phyloP scores from a whole-genome alignment of 2,113 vertebrate genomes.

The Paramormyrops kingsleyae region DNA sequence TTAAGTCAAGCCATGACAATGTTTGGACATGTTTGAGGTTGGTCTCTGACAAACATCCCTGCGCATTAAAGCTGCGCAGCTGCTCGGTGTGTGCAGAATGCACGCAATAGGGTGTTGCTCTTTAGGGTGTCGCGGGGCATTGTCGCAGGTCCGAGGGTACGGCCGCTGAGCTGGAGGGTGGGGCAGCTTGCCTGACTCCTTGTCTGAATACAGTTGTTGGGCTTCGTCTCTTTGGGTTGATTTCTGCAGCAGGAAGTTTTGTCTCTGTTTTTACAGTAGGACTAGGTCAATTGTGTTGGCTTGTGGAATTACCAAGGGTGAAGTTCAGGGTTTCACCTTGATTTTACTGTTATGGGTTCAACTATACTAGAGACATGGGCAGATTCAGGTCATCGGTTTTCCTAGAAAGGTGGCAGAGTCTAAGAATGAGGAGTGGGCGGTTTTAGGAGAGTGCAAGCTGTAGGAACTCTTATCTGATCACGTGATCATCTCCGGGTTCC shows the following conservation, averaged over 20 bases:
- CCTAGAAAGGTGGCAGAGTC: background rate
- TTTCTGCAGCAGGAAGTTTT: background rate
- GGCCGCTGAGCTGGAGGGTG: background rate
- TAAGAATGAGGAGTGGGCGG: background rate
- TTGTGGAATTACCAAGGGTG: background rate
- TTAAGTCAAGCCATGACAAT: background rate
- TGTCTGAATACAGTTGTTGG: background rate
- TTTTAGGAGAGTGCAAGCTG: background rate
- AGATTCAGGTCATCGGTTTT: background rate
- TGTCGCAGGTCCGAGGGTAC: background rate
- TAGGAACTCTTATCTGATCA: background rate
- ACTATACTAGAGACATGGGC: background rate
- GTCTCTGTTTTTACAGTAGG: background rate
- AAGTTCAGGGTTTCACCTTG: background rate
- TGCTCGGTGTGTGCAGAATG: background rate
- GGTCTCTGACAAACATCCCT: background rate
- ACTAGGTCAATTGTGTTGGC: background rate
- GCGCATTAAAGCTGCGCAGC: background rate
- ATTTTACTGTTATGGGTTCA: background rate
- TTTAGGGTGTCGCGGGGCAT: background rate
- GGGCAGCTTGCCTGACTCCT: background rate
- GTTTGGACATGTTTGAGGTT: background rate
- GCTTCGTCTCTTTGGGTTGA: background rate
- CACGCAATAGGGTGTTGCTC: background rate
- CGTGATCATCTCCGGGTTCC: background rate